Conservation (phyloP, 92 coral and sea anemone genomes). For the Paramuricea clavata region DNA sequence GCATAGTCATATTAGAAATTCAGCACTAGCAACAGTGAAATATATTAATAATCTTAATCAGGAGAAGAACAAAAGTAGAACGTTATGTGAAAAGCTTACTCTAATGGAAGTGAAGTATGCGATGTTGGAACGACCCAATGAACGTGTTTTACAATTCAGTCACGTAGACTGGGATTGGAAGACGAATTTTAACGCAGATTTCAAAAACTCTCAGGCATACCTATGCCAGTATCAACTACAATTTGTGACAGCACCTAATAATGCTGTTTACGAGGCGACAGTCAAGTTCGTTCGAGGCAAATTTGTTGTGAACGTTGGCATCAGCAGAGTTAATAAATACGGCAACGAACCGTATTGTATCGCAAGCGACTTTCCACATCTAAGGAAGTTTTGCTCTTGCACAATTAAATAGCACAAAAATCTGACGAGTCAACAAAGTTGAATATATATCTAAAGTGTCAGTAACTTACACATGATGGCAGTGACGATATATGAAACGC, state of each 20-base stretch:
- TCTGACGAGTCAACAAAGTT: background rate
- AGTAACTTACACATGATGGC: too few species aligned
- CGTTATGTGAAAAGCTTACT: constrained; percentile 1
- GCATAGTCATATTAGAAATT: constrained; percentile 46
- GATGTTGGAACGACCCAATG: constrained; percentile 39
- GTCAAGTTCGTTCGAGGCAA: constrained; percentile 3
- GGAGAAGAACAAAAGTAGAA: background rate
- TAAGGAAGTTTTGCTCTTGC: constrained; percentile 26
- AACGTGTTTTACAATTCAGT: constrained; percentile 18
- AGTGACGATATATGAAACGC: too few species aligned
- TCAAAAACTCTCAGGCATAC: background rate
- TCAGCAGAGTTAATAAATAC: constrained; percentile 21
- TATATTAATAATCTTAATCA: constrained; percentile 35
- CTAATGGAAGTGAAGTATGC: constrained; percentile 43
- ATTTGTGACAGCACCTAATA: constrained; percentile 63
- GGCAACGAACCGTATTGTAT: constrained; percentile 26
- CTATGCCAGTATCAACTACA: constrained; percentile 68
- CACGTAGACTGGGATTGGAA: constrained; percentile 12
- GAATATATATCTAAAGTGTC: background rate
- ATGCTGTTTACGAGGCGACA: constrained; percentile 71
- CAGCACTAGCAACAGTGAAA: constrained; percentile 45
- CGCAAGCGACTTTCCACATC: constrained; percentile 25
- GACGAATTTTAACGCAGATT: background rate
- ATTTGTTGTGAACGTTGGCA: background rate
- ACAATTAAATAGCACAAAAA: background rate